These are phyloP conservation scores for Phalacrocorax aristotelis DNA, from an alignment of 2,113 vertebrate species.

Conservation along the genomic window DNA sequence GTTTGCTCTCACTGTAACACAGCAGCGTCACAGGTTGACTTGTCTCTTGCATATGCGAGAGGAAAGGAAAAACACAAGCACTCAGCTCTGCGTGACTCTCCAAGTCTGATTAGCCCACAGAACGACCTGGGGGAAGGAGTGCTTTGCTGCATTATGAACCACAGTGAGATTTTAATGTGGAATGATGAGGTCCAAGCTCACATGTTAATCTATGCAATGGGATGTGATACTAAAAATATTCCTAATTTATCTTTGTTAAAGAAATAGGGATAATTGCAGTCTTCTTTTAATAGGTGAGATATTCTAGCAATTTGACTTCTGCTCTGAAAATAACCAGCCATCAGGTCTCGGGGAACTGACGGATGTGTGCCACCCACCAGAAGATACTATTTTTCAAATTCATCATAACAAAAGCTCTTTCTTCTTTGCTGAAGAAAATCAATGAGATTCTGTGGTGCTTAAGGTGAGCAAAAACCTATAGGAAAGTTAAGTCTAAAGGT, in stretches of 20 bases:
- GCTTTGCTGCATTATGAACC: neutral
- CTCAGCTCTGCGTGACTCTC: neutral
- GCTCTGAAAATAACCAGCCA: neutral
- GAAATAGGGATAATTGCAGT: neutral
- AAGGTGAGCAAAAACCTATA: neutral
- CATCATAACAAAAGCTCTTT: neutral
- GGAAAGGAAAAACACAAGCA: neutral
- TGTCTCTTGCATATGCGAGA: neutral
- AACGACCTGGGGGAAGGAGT: neutral
- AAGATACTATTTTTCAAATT: neutral
- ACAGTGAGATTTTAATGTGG: constrained; percentile 23
- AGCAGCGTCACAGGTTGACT: neutral
- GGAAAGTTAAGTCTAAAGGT: neutral
- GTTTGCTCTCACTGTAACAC: neutral
- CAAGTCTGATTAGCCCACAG: neutral
- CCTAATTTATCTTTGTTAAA: neutral
- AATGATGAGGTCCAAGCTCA: neutral
- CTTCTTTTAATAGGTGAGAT: neutral
- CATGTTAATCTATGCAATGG: constrained; percentile 26
- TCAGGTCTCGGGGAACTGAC: neutral
- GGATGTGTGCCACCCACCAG: neutral
- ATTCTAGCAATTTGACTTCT: neutral
- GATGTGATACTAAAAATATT: neutral
- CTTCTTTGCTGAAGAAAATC: neutral
- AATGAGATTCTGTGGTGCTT: neutral